A percentile compares a stretch with the other conserved stretches of the same genome.
Conservation (phyloP, 2,113 vertebrate genomes). For the Galeopterus variegatus region DNA sequence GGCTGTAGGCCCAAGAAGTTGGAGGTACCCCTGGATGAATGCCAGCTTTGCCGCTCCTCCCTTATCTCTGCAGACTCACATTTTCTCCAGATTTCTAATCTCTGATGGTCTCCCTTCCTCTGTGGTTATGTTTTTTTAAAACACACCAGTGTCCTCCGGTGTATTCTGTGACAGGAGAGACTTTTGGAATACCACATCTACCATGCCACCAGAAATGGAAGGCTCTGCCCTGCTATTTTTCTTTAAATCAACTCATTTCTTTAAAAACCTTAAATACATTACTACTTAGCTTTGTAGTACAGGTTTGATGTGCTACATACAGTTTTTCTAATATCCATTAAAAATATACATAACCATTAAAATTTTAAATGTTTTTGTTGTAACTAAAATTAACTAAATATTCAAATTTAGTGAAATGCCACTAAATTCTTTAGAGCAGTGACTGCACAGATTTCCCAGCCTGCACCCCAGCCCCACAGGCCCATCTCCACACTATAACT, state of each 20-base stretch:
- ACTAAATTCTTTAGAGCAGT: accelerated
- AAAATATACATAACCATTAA: too few relatives aligned
- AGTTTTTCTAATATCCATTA: background rate
- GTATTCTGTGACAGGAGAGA: too few relatives aligned
- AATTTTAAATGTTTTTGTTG: background rate
- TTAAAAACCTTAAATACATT: background rate
- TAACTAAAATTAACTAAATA: background rate
- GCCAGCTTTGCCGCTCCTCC: too few relatives aligned
- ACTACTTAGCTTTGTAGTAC: background rate
- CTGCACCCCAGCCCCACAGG: background rate
- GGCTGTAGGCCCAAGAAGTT: background rate
- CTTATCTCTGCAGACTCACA: accelerated
- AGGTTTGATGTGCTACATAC: background rate
- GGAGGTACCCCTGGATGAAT: accelerated
- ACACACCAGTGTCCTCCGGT: accelerated
- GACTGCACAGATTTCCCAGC: too few relatives aligned
- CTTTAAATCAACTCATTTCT: background rate
- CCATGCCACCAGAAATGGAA: background rate
- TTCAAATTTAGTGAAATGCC: background rate
- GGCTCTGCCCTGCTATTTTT: background rate
- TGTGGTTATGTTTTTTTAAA: background rate
- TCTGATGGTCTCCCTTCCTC: background rate
- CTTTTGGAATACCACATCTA: background rate
- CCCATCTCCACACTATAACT: accelerated
- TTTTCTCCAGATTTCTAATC: background rate